Evolutionary conservation across 2,888 invertebrate species (phyloP), one percentile per base, ranked within the genome.

Genomic region (Lysandra coridon): DNA sequence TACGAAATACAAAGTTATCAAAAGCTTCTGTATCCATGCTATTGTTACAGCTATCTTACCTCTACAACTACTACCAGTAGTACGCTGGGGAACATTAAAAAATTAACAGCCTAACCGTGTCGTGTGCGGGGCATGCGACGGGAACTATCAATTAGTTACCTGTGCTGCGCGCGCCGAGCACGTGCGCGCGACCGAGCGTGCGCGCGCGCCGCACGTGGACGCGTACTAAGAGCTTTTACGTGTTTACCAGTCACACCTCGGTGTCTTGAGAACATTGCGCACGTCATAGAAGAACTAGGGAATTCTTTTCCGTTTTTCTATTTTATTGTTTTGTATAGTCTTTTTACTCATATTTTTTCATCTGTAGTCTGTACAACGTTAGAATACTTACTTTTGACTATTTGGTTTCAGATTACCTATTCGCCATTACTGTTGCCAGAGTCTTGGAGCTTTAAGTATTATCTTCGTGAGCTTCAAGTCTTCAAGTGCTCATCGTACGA

Each of bases 101-200:
- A 53, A 17, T 23, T 44, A 76, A 76, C 30, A 76, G 76, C 76
- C 14, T 76, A 53, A 30, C 7, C 76, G 57, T 76, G 76, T 76
- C 57, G 30, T 57, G 76, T 76, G 75, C 44, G 44, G 49, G 12
- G 49, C 49, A 75, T 49, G 30, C 69, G 80, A 81, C 83, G 82
- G 82, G 81, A 82, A 80, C 79, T 78, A 78, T 78, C 80, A 78
- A 82, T 82, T 82, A 84, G 83, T 82, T 87, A 88, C 89, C 88
- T 88, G 88, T 80, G 80, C 53, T 69, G 84, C 86, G 87, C 86
- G 86, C 86, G 86, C 84, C 82, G 81, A 85, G 87, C 91, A 89
- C 91, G 91, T 89, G 91, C 87, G 86, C 83, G 87, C 89, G 84
- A 44, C 84, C 84, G 85, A 85, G 87, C 91, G 87, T 86, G 87